phyloP scores from a whole-genome alignment of 2,888 invertebrate species.

The Mythimna lalbum region DNA sequence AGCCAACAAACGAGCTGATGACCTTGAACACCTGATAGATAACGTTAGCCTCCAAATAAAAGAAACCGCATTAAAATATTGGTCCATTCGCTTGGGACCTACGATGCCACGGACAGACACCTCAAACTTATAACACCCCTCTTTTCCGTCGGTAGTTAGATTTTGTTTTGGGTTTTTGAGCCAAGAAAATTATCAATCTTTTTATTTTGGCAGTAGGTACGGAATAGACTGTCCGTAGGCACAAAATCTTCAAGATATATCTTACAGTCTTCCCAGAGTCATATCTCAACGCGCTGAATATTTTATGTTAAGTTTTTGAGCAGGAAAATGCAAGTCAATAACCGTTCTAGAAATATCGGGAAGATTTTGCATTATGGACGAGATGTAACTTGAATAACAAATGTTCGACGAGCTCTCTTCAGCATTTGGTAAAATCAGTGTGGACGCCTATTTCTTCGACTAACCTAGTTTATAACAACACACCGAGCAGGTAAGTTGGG shows the following conservation, averaged over 20 bases:
- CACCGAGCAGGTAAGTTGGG: constrained; percentile 20
- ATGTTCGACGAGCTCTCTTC: constrained; percentile 3
- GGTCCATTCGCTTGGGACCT: too few relatives aligned
- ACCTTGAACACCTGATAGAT: too few relatives aligned
- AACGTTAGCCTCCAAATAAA: too few relatives aligned
- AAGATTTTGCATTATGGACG: constrained; percentile 20
- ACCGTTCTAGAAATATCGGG: constrained; percentile 33
- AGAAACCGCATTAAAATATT: too few relatives aligned
- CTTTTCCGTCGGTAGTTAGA: background rate
- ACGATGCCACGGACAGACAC: too few relatives aligned
- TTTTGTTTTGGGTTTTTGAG: constrained; percentile 8
- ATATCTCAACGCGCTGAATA: constrained; percentile 45
- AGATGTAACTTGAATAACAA: constrained; percentile 31
- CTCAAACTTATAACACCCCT: too few relatives aligned
- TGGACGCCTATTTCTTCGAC: constrained; percentile 1
- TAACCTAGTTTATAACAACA: background rate
- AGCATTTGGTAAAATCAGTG: background rate
- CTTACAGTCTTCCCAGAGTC: constrained; percentile 24
- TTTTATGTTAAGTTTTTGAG: constrained; percentile 22
- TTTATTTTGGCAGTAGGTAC: constrained; percentile 7
- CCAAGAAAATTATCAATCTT: constrained; percentile 7
- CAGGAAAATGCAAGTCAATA: constrained; percentile 26
- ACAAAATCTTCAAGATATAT: constrained; percentile 10
- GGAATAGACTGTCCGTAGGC: constrained; percentile 1
- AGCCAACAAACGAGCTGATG: too few relatives aligned